These are phyloP conservation scores for Syngnathus floridae DNA, from an alignment of 2,113 vertebrate genomes.

Conservation along the genomic window DNA sequence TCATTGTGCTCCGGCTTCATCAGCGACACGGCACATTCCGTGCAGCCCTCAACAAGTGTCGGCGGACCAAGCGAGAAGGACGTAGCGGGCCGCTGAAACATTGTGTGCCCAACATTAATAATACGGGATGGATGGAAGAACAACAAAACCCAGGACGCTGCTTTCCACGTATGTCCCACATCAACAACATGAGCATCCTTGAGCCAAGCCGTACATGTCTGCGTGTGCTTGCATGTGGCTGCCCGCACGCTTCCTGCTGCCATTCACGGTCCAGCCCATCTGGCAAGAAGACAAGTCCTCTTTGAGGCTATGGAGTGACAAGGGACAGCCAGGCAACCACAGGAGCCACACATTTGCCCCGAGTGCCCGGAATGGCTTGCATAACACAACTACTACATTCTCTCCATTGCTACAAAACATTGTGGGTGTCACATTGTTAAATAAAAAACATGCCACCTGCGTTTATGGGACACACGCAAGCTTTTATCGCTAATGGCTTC, in stretches of 20 bases:
- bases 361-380: conserved; percentile 54
- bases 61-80: conserved; percentile 13
- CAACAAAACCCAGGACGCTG: neutral
- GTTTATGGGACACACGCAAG: conserved; percentile 45
- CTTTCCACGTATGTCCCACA: conserved; percentile 31
- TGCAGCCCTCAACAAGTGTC: conserved; percentile 18
- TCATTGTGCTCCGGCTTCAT: neutral
- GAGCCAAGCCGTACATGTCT: conserved; percentile 9
- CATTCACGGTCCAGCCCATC: conserved; percentile 59
- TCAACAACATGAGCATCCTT: conserved; percentile 21
- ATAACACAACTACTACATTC: conserved; percentile 44
- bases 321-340: conserved; percentile 64
- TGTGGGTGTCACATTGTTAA: conserved; percentile 34
- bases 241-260: conserved; percentile 44
- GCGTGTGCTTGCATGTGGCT: conserved; percentile 30
- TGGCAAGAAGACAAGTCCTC: conserved; percentile 64
- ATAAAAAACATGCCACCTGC: conserved; percentile 33
- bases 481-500: conserved; percentile 62
- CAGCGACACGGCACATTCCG: conserved; percentile 8
- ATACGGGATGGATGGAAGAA: neutral
- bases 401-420: conserved; percentile 28
- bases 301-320: conserved; percentile 61
- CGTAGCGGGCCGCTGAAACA: neutral
- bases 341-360: conserved; percentile 64
- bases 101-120: too few species aligned